Base-by-base conservation (phyloP, 2,797 vertebrate genomes). In the Poeciliopsis infans region DNA sequence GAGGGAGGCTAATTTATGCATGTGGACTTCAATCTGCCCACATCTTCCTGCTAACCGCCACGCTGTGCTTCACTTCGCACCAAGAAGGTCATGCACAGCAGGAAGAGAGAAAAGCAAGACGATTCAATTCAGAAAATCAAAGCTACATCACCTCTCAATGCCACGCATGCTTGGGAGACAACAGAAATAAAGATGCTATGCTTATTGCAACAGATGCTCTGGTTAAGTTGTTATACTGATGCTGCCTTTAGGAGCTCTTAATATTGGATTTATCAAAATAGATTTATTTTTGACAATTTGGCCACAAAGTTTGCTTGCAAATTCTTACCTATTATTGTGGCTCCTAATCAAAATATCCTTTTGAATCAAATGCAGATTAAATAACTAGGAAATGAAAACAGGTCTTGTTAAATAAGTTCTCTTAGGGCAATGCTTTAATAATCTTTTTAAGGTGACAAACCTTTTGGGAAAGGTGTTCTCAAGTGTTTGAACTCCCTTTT, bases 41-140 rank as follows among this genome's bases (percentile, higher is more conserved):
- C 80, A 71, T 86, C 86, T 83, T 84, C 83, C 66, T 78, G 70
- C 79, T 81, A 74, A 84, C 85, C 81, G 41, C 80, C 91, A 90
- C 11, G 85, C 92, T 92, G 92, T 78, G 91, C 87, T 85, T 91
- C 90, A 87, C 81, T 79, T 91, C 84, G 73, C 83, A 85, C 80
- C 81, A 53, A 57, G 85, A 90, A 91, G 90, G 88, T 92, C 91
- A 86, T 0, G 23, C 89, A 36, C 92, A 88, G 89, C 87, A 16
- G 89, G 89, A 53, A 4, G 51, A 46, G 75, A 78, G 55, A 80
- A 86, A 84, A 85, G 47, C 75, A 74, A n/a, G 46, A 28, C 68
- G 75, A 82, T 76, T 68, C 46, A 59, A 77, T 87, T 84, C 86
- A 20, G 33, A 74, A 85, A 85, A 86, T 85, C 46, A 83, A 66